Base-by-base conservation (phyloP, 2,888 invertebrate species). In the Lymantria dispar region DNA sequence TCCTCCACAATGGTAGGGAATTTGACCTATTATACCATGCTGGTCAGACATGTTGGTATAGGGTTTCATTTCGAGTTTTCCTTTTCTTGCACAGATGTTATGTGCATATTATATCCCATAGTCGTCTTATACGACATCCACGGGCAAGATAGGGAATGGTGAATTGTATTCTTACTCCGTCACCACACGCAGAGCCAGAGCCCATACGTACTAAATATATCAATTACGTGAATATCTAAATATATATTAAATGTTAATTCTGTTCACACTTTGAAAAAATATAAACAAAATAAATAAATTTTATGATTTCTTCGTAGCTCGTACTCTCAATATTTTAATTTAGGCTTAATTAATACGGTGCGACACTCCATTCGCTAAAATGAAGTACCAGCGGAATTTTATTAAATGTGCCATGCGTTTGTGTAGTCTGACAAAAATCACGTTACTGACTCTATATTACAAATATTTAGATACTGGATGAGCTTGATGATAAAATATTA, bases 361-460 rank as follows among this genome's bases (percentile, higher is more conserved):
- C 73, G 78, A 78, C 81, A 80, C 74, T 72, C 71, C 69, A 78
- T 80, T 80, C 80, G 78, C 63, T 65, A 72, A 74, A 81, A 81
- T 82, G 77, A 80, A 76, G 76, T 76, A 70, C 60, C 56, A 71
- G 74, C 64, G 69, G 72, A 74, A 80, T 83, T 85, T 82, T 80
- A 82, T 82, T 83, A 76, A 86, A 85, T 81, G 74, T 81, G 74
- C 74, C 80, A 80, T 82, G 73, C 78, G 74, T 85, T 83, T 71
- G 76, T 30, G 78, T 80, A 75, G 76, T 71, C 76, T 81, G 79
- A 84, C 80, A 83, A 87, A 85, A 87, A 87, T 87, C 79, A 78
- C 76, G 74, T 79, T 82, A 78, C 64, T 54, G 61, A 60, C 53
- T 39, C 29, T 51, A 50, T 30, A 41, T 12, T 40, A 48, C 44